These are phyloP conservation scores for Drosophila quinaria DNA, from an alignment of 2,888 invertebrate genomes.

Conservation along the genomic window DNA sequence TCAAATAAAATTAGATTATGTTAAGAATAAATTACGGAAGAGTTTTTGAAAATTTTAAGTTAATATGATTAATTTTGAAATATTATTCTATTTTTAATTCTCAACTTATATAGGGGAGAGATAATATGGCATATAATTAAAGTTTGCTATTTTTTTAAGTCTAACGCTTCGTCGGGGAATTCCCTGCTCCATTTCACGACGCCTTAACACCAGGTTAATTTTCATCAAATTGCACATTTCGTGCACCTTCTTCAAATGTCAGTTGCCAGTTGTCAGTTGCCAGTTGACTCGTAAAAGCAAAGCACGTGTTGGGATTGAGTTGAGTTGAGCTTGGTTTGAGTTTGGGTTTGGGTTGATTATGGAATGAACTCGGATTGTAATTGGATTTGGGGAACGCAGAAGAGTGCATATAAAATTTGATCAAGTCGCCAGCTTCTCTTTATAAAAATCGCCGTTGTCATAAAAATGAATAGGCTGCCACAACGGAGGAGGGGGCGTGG, in stretches of 20 bases:
- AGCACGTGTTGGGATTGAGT: constrained; percentile 33
- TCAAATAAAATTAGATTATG: no score
- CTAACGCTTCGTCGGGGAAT: neutral
- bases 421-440: constrained; percentile 41
- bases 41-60: no score
- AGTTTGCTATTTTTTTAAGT: no score
- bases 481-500: constrained; percentile 1
- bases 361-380: constrained; percentile 58
- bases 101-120: no score
- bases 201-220: constrained; percentile 12
- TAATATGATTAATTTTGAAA: no score
- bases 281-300: constrained; percentile 32
- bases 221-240: constrained; percentile 22
- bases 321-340: constrained; percentile 35
- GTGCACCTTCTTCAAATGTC: constrained; percentile 9
- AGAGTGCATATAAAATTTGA: constrained; percentile 54
- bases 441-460: constrained; percentile 45
- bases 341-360: constrained; percentile 47
- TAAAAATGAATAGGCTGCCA: constrained; percentile 65
- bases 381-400: constrained; percentile 54
- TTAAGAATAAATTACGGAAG: no score
- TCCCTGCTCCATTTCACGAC: neutral
- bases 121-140: no score
- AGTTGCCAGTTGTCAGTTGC: constrained; percentile 5
- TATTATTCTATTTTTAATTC: no score